Evolutionary conservation across 1,140 invertebrate genomes (phyloP), one percentile per base, ranked within the genome.

Genomic region (Drosophila ercepeae): DNA sequence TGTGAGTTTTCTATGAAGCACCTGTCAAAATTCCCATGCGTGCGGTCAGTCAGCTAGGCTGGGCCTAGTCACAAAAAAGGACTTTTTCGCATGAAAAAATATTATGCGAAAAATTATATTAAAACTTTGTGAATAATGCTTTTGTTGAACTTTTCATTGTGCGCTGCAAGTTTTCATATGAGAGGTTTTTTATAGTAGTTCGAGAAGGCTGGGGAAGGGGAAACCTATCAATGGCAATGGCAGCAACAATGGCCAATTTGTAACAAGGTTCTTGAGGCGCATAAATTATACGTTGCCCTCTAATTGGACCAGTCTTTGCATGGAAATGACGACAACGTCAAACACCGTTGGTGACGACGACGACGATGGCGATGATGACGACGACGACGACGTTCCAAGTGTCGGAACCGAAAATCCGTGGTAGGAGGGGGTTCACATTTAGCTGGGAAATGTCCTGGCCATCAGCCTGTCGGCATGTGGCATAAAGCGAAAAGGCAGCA

Each of bases 211-310:
- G 44, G 8, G 6, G 41, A 41, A 11, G 42, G 13, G 9, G 48
- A 34, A 19, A 32, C 57, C 74, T 84, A 83, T 83, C 78, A 78
- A 84, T 86, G 44, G 72, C 71, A 72, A 44, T 44, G 67, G 65
- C 65, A 88, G 70, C 65, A 82, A 86, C 82, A 86, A 86, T 89
- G 70, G 83, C 48, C 82, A 88, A 88, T 88, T 88, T 82, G 61
- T 78, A 78, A 69, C 19, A 59, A 73, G 82, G 57, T 77, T 71
- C 74, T 76, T 89, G 68, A 78, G 61, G 39, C 75, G 82, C 78
- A 88, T 88, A 88, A 88, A 88, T 89, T 89, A 89, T 49, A 52
- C 77, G 74, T 75, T 49, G 57, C 51, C 74, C 59, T 76, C 74
- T 88, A 86, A 86, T 86, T 86, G 83, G 74, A 70, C 50, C 70